phyloP scores from a whole-genome alignment of 2,888 invertebrate genomes.

The Caenorhabditis sulstoni region DNA sequence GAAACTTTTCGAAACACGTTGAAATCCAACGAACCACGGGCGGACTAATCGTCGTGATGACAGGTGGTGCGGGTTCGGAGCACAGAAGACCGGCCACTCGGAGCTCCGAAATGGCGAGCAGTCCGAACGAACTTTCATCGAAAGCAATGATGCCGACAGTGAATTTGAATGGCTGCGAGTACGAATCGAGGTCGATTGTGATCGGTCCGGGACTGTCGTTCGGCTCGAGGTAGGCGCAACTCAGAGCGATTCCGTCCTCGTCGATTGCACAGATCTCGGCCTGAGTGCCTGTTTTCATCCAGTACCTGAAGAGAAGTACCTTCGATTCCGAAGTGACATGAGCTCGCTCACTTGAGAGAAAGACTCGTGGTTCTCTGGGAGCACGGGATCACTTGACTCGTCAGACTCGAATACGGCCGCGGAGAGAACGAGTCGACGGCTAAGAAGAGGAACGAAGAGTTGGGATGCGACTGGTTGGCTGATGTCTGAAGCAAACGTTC shows the following conservation, averaged over 20 bases:
- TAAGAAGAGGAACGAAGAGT: slow-evolving; percentile 76
- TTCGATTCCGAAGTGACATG: not conserved
- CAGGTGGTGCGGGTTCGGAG: slow-evolving; percentile 69
- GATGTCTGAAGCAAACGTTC: slow-evolving; percentile 24
- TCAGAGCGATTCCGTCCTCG: slow-evolving; percentile 73
- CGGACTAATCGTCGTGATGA: slow-evolving; percentile 69
- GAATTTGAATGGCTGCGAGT: slow-evolving; percentile 77
- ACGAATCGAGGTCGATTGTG: slow-evolving; percentile 76
- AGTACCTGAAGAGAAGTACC: slow-evolving; percentile 67
- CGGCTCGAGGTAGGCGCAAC: slow-evolving; percentile 78
- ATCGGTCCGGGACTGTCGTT: slow-evolving; percentile 75
- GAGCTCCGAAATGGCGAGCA: slow-evolving; percentile 71
- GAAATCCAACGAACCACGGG: slow-evolving; percentile 47
- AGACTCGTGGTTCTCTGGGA: slow-evolving; percentile 74
- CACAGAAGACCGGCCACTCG: slow-evolving; percentile 67
- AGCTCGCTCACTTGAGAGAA: slow-evolving; percentile 67
- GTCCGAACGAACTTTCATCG: slow-evolving; percentile 70
- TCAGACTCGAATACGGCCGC: slow-evolving; percentile 71
- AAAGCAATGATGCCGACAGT: slow-evolving; percentile 77
- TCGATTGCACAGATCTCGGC: slow-evolving; percentile 79
- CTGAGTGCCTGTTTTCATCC: slow-evolving; percentile 78
- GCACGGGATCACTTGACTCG: slow-evolving; percentile 77
- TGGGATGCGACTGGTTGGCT: slow-evolving; percentile 64
- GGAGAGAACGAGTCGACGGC: slow-evolving; percentile 77
- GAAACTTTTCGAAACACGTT: no score